These are phyloP conservation scores for Sinopyrophorus schimmeli DNA, from an alignment of 2,888 invertebrate genomes.

Conservation along the genomic window DNA sequence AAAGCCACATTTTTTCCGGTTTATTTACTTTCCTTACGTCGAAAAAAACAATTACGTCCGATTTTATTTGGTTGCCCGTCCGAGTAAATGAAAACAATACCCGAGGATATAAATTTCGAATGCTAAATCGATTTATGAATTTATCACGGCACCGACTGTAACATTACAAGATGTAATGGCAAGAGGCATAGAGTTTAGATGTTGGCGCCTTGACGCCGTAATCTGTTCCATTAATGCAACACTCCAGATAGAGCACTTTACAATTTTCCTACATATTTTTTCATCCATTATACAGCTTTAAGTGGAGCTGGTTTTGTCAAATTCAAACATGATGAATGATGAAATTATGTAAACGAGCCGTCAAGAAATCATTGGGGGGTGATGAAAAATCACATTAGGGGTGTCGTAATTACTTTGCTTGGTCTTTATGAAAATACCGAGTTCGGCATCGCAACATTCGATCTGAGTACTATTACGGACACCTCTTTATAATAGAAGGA, in stretches of 20 bases:
- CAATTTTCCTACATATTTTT: slow-evolving; percentile 25
- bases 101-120: no score
- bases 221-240: slow-evolving; percentile 20
- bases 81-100: no score
- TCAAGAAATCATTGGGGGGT: slow-evolving; percentile 35
- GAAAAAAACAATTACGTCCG: no score
- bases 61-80: no score
- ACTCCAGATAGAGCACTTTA: slow-evolving; percentile 24
- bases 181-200: no score
- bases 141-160: no score
- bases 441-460: slow-evolving; percentile 16
- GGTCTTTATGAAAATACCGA: slow-evolving; percentile 25
- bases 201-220: no score
- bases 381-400: slow-evolving; percentile 29
- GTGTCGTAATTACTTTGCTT: slow-evolving; percentile 27
- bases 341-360: slow-evolving; percentile 40
- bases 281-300: slow-evolving; percentile 25
- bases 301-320: slow-evolving; percentile 27
- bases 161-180: no score
- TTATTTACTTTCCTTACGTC: no score
- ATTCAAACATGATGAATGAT: slow-evolving; percentile 37
- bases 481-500: slow-evolving; percentile 12
- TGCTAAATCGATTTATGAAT: no score
- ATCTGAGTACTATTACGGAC: slow-evolving; percentile 16
- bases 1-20: no score